Evolutionary conservation across 1,140 invertebrate species (phyloP).

Genomic region (Apis laboriosa): DNA sequence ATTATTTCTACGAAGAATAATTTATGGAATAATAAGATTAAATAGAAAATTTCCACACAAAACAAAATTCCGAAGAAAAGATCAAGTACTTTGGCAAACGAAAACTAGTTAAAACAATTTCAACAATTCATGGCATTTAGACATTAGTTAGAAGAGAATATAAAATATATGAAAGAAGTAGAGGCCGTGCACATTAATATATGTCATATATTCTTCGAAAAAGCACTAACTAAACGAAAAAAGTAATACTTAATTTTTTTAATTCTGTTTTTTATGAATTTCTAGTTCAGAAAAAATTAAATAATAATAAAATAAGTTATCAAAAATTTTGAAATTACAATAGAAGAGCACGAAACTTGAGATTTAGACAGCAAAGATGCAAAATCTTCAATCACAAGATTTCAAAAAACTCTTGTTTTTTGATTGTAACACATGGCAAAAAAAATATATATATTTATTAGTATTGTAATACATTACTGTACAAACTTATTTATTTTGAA

Average conservation of each 20-base stretch:
- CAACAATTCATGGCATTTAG: not conserved
- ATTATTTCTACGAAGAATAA: not conserved
- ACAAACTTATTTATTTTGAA: not conserved
- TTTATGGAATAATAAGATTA: conserved; percentile 25
- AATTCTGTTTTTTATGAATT: conserved; percentile 6
- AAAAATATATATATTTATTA: too few species aligned
- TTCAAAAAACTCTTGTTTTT: not conserved
- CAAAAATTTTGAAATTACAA: conserved; percentile 1
- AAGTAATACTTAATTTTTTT: conserved; percentile 12
- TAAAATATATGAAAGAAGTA: conserved; percentile 11
- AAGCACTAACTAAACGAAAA: not conserved
- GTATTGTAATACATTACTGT: too few species aligned
- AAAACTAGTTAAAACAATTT: too few species aligned
- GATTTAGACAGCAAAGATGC: conserved; percentile 10
- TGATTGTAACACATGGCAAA: too few species aligned
- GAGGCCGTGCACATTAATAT: not conserved
- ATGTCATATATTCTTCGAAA: not conserved
- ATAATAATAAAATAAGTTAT: conserved; percentile 16
- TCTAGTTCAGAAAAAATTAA: conserved; percentile 9
- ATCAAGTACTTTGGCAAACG: too few species aligned
- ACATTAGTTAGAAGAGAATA: not conserved
- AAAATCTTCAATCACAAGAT: not conserved
- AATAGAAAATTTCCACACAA: not conserved
- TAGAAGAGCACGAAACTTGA: conserved; percentile 13
- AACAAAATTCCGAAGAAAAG: too few species aligned